Evolutionary conservation across 37 sponge, comb jelly and placozoan species (phyloP).

Genomic region (Haliclona indistincta): DNA sequence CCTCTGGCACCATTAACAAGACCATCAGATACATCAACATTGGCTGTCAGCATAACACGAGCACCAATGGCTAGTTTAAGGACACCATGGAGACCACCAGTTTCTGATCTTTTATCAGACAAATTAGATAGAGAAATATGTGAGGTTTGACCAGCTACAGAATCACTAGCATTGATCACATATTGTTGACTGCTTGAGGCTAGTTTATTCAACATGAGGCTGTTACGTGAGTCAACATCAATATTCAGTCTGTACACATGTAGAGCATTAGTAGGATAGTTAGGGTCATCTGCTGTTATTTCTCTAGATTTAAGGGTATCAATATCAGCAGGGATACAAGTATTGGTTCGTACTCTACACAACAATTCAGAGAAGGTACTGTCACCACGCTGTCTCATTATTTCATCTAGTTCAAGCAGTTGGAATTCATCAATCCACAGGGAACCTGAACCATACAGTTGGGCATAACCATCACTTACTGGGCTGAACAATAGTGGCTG

Average conservation of each 20-base stretch:
- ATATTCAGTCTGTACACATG: conserved; percentile 42
- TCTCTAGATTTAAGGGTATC: conserved; percentile 12
- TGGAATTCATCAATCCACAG: conserved; percentile 36
- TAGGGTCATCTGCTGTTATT: not conserved
- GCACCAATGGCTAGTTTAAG: conserved; percentile 48
- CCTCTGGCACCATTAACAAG: conserved; percentile 26
- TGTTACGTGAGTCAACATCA: conserved; percentile 32
- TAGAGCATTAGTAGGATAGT: conserved; percentile 37
- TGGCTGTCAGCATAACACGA: conserved; percentile 38
- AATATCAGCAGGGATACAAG: conserved; percentile 26
- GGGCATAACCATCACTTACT: conserved; percentile 12
- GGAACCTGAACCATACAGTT: conserved; percentile 42
- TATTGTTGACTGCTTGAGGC: conserved; percentile 15
- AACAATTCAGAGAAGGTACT: conserved; percentile 22
- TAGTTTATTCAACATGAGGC: conserved; percentile 19
- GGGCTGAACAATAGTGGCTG: conserved; percentile 20
- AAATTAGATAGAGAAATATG: conserved; percentile 7
- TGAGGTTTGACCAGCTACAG: conserved; percentile 31
- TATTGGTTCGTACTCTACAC: conserved; percentile 29
- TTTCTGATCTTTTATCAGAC: conserved; percentile 30
- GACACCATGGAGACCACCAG: conserved; percentile 28
- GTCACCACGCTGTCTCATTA: conserved; percentile 41
- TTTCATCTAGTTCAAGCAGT: conserved; percentile 38
- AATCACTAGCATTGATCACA: conserved; percentile 26
- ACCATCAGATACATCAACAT: conserved; percentile 51